These are phyloP conservation scores for Megaptera novaeangliae DNA, from an alignment of 2,113 vertebrate species.

Conservation along the genomic window DNA sequence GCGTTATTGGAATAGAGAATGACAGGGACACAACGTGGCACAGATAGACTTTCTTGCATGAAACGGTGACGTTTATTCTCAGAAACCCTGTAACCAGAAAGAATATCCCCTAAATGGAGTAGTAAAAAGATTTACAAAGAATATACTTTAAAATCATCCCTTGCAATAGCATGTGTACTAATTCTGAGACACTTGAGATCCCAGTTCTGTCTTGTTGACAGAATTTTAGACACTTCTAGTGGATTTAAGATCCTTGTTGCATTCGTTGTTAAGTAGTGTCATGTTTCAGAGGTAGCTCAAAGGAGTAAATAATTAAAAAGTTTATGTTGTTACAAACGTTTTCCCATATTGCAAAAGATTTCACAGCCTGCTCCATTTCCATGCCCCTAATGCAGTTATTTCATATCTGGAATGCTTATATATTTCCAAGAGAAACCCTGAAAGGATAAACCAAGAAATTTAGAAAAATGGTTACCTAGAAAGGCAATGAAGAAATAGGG, in stretches of 20 bases:
- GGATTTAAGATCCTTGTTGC: not conserved
- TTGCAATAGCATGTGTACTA: not conserved
- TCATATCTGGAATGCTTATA: not conserved
- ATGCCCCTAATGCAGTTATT: not conserved
- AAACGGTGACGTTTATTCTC: not conserved
- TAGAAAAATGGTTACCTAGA: not conserved
- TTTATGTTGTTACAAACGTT: not conserved
- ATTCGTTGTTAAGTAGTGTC: not conserved
- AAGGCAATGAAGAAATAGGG: not conserved
- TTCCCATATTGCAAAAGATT: not conserved
- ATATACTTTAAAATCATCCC: not conserved
- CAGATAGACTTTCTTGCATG: not conserved
- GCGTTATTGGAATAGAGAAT: not conserved
- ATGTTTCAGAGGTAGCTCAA: not conserved
- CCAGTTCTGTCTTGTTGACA: not conserved
- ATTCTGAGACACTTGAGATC: not conserved
- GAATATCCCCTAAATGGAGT: not conserved
- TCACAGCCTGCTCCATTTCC: not conserved
- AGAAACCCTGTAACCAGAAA: not conserved
- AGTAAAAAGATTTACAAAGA: not conserved
- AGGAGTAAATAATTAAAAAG: not conserved
- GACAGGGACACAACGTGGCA: not conserved
- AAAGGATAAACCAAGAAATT: not conserved
- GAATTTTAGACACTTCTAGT: not conserved
- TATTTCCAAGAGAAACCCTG: not conserved